Evolutionary conservation across 2,888 invertebrate species (phyloP), one percentile per base, ranked within the genome.

Genomic region (Cheilosia grossa): DNA sequence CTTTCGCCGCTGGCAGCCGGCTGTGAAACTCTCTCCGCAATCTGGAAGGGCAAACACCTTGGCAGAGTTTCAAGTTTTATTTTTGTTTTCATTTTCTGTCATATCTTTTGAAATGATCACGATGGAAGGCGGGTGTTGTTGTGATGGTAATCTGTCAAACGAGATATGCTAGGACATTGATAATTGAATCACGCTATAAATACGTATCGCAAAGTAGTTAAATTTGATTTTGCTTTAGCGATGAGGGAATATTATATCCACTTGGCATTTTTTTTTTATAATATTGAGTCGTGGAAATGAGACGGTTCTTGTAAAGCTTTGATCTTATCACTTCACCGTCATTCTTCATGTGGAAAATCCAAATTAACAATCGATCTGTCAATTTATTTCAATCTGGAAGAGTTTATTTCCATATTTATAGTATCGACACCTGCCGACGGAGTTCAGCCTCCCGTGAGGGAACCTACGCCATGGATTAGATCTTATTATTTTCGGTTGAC

Each of bases 401-500:
- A 30, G 19, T 66, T 79, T 59, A 73, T 61, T 66, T 78, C 30
- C 37, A 78, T 61, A 59, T 73, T 59, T 73, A 59, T 59, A 61
- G 59, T 37, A 37, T 9, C 7, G 9, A 59, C 44, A 59, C 56
- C 64, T 72, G 51, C 44, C 33, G 17, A 30, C 13, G 9, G 42
- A 59, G 21, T 17, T 44, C 21, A 24, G 44, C 30, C 15, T 17
- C 4, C n/a, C n/a, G 5, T 15, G 17, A n/a, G 58, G 15, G 17
- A 27, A 33, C n/a, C 53, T 47, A n/a, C 7, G 19, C 17, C 42
- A 33, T 47, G 51, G 63, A 56, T 53, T 42, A 51, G 64, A 51
- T 66, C 33, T 63, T 75, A 51, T 80, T 61, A 49, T 80, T 56
- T 58, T 69, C 51, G 58, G 56, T 64, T 77, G 70, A 66, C 59